Conservation (phyloP, 2,113 vertebrate species). For the Aegithalos caudatus region DNA sequence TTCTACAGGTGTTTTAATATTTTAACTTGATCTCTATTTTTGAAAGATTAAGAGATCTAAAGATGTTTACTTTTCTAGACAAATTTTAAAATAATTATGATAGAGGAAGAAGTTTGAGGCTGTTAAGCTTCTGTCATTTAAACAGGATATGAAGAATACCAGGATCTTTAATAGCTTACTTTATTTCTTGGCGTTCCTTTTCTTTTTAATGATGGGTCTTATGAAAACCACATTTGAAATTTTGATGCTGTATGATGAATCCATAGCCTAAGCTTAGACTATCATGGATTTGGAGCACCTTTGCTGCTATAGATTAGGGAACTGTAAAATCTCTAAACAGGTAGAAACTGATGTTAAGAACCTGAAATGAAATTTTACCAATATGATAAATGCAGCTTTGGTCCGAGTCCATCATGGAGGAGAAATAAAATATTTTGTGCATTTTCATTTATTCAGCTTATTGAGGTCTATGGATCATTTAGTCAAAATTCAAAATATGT, state of each 20-base stretch:
- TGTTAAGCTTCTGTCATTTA: neutral
- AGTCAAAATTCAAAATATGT: neutral
- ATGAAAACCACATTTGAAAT: neutral
- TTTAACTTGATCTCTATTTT: neutral
- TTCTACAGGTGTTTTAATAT: neutral
- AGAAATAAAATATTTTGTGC: neutral
- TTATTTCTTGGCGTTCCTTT: neutral
- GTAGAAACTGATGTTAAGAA: neutral
- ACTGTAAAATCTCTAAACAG: neutral
- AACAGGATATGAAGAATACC: neutral
- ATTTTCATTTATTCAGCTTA: neutral
- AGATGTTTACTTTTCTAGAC: neutral
- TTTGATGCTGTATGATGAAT: neutral
- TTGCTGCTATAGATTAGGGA: neutral
- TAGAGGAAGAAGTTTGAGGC: neutral
- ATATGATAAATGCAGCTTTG: neutral
- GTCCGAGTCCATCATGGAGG: fast-evolving
- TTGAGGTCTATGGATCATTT: neutral
- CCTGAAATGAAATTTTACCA: neutral
- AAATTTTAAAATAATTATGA: neutral
- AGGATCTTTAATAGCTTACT: neutral
- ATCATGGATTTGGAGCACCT: neutral
- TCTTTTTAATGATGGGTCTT: neutral
- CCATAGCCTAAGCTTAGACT: neutral
- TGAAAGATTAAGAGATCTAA: neutral